Base-by-base conservation (phyloP, 2,888 invertebrate species). In the Chymomyza procnemis region DNA sequence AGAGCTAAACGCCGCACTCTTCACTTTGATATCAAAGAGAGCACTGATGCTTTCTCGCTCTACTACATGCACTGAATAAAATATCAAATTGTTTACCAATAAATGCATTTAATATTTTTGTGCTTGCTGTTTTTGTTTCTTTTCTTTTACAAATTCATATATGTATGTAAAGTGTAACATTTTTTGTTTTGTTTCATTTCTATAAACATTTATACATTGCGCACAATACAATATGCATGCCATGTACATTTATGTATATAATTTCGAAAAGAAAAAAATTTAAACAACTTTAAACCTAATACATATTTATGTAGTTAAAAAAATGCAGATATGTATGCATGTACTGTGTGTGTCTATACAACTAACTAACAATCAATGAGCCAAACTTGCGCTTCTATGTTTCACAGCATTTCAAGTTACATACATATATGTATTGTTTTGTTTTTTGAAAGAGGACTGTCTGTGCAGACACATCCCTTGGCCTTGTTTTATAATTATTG, bases 401-500 rank as follows among this genome's bases (percentile, higher is more conserved):
- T 63, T 69, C 61, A 69, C 75, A 69, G 67, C 66, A 67, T 50
- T 54, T 70, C 9, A 34, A 67, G 65, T 61, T 48, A 66, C 54
- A 21, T 48, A 66, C 54, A 21, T 21, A 18, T n/a, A 50, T 50
- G 50, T 50, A 50, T 12, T 48, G 6, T 48, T 5, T 18, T 50
- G 18, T n/a, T 50, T 50, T 19, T 41, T 41, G 6, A 4, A 30
- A 30, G 4, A 30, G 30, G 30, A 4, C 30, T 30, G 30, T 30
- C 30, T 30, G 30, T 47, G 16, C 18, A 19, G 50, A 18, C 18
- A 18, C 3, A 50, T 56, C 56, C 30, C 21, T 16, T 47, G 14
- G 55, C 48, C 57, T n/a, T n/a, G 54, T 52, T 50, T 19, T n/a
- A 9, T 16, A 30, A 58, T 72, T 95, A 98, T 92, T 98, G 94